A percentile compares a stretch with the other conserved stretches of the same genome.
These are phyloP conservation scores for Lobophora halterata DNA, from an alignment of 2,888 invertebrate species.

Conservation along the genomic window DNA sequence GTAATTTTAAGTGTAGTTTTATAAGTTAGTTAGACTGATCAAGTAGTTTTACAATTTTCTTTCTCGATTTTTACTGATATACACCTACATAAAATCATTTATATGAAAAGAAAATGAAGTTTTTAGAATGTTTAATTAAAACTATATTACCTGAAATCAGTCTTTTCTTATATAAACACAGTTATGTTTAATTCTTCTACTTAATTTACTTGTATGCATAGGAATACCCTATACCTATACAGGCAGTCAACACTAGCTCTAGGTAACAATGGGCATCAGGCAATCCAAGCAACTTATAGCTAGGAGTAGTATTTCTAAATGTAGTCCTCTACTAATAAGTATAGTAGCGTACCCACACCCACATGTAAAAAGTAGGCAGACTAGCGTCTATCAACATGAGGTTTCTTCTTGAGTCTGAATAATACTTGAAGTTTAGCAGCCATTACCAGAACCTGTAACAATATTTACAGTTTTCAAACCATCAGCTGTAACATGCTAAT, in stretches of 20 bases:
- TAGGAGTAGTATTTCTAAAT: too few relatives aligned
- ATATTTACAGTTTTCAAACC: not conserved
- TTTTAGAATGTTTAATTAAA: conserved; percentile 5
- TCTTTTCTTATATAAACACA: not conserved
- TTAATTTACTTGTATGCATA: not conserved
- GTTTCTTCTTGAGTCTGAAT: conserved; percentile 31
- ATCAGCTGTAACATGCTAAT: not conserved
- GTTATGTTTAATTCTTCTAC: not conserved
- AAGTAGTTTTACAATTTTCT: too few relatives aligned
- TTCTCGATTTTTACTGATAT: too few relatives aligned
- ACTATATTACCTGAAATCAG: not conserved
- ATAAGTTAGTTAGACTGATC: too few relatives aligned
- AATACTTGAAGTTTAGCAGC: conserved; percentile 40
- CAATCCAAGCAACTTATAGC: too few relatives aligned
- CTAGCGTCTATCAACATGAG: not conserved
- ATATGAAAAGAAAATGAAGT: not conserved
- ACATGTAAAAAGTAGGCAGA: too few relatives aligned
- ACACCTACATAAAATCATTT: too few relatives aligned
- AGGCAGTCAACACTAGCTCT: too few relatives aligned
- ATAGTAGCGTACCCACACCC: too few relatives aligned
- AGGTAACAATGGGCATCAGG: too few relatives aligned
- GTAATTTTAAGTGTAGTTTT: too few relatives aligned
- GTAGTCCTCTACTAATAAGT: too few relatives aligned
- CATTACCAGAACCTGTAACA: conserved; percentile 39
- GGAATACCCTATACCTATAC: not conserved